Base-by-base conservation (phyloP, 2,888 invertebrate species). In the Lissonota sp. region DNA sequence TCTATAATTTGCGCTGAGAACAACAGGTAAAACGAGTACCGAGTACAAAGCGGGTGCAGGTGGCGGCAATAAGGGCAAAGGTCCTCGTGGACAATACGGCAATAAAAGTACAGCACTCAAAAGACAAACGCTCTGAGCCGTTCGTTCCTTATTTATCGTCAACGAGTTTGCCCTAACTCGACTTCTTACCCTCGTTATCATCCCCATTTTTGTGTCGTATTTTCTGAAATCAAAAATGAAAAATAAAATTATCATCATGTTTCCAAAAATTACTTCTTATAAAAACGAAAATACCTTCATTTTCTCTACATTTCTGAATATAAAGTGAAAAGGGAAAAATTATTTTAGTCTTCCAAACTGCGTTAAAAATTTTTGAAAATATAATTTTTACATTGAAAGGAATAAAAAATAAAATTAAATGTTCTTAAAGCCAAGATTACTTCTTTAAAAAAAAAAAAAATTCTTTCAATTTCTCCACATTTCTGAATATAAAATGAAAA, bases 181-280 rank as follows among this genome's bases (percentile, higher is more conserved):
- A n/a, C 95, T 95, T 62, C 96, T 93, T 87, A 96, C 95, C 88
- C 95, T 93, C 44, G 95, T 95, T 88, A 96, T 95, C 95, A 96
- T 95, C 70, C 95, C 96, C 96, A 96, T 96, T 84, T 86, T 46
- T 12, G 12, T 51, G 40, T 46, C 1, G 12, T 73, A 55, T 64
- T 69, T 57, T 49, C 39, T 53, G 14, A 37, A 39, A 49, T 6
- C 6, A 57, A 62, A 53, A 16, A 40, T 55, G 8, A 6, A 16
- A 49, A 60, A 5, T 6, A 1, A 46, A 6, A 40, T 44, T 49
- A 49, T 12, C 8, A 26, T 26, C 26, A 3, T 26, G 3, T 26
- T 26, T 26, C 26, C 3, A 26, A 26, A 26, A 3, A 26, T 3
- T 26, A 26, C 26, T 26, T 26, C 26, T 26, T 26, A 26, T 2